Conservation (phyloP, 2,888 invertebrate species). For the Oxytorus armatus region DNA sequence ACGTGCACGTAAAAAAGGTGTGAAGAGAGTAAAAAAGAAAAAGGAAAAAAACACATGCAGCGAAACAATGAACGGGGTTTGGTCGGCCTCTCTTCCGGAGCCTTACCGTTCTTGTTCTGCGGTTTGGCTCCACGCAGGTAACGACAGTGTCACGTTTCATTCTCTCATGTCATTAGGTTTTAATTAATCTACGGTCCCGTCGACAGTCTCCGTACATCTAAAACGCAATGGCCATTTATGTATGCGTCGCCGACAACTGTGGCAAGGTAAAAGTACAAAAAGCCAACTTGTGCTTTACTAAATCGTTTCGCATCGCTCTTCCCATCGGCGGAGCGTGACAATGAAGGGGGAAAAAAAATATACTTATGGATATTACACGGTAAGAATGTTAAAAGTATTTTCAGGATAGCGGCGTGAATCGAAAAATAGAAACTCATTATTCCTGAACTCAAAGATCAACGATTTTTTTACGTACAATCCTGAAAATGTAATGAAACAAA, state of each 20-base stretch:
- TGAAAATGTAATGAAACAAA: no score
- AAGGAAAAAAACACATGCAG: conserved; percentile 44
- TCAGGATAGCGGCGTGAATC: no score
- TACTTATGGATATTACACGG: no score
- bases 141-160: conserved; percentile 84
- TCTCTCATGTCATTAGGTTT: conserved; percentile 81
- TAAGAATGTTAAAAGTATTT: no score
- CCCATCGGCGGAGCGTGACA: no score
- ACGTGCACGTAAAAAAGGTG: not conserved
- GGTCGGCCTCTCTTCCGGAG: conserved; percentile 65
- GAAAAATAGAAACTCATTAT: no score
- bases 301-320: no score
- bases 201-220: conserved; percentile 77
- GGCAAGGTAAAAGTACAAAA: not conserved
- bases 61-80: conserved; percentile 33
- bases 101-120: conserved; percentile 83
- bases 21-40: conserved; percentile 3
- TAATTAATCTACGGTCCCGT: conserved; percentile 70
- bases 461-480: no score
- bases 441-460: no score
- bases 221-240: conserved; percentile 72
- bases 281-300: no score
- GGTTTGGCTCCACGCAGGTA: conserved; percentile 83
- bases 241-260: conserved; percentile 12
- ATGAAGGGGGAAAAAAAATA: no score